Base-by-base conservation (phyloP, 2,888 invertebrate genomes). In the Ophion obscuratus region DNA sequence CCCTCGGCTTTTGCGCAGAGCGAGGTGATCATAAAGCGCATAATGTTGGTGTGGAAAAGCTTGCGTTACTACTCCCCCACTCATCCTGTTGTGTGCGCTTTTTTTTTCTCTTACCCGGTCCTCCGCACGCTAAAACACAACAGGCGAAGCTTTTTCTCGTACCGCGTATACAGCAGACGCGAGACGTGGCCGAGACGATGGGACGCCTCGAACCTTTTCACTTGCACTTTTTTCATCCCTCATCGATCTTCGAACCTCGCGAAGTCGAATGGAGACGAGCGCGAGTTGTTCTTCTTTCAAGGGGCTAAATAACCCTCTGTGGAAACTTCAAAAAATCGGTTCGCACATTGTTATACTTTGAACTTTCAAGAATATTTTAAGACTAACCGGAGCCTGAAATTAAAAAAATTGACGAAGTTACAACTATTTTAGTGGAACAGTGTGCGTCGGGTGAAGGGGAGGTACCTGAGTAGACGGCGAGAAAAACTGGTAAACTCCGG, bases 21-120 rank as follows among this genome's bases (percentile, higher is more conserved):
- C 74, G 75, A 84, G 81, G 88, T 87, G 89, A 91, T 90, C 92
- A 90, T 92, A 92, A 92, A 92, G 88, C 88, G 87, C 87, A 85
- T 90, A 88, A 90, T 88, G 88, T 88, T 87, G 86, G 86, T 74
- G 83, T 76, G 88, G 83, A 89, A 87, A 89, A 88, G 85, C 83
- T 85, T 82, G 87, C 83, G 81, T 86, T 88, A 88, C 81, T 77
- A 88, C 83, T 79, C 82, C 66, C 36, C 79, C 40, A 68, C 53
- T 53, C 68, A 81, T 61, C 64, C 44, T 20, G n/a, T 75, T 40
- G 68, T 64, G 59, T 59, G 68, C 53, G 66, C n/a, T 53, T 67
- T 74, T 73, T 62, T 68, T 74, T 24, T 20, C 53, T 61, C 47
- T 77, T 77, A 70, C 66, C 66, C 71, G 74, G 47, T 71, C 47